phyloP scores from a whole-genome alignment of 2,113 vertebrate genomes.

The Lucifuga dentata region DNA sequence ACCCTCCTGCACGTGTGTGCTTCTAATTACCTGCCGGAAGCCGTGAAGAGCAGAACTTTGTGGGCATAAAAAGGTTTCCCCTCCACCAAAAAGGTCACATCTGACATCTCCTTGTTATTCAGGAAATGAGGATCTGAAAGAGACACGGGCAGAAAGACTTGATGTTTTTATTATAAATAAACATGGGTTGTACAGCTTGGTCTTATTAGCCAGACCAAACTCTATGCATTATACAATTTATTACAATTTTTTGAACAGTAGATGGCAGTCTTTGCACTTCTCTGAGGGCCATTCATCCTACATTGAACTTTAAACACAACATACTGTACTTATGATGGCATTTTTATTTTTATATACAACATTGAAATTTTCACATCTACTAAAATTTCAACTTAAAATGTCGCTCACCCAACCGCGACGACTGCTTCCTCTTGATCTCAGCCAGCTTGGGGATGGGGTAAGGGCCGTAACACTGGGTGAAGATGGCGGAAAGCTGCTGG shows the following conservation, averaged over 20 bases:
- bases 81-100: conserved; percentile 97
- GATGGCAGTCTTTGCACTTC: conserved; percentile 53
- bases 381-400: too few relatives aligned
- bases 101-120: conserved; percentile 99
- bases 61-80: conserved; percentile 97
- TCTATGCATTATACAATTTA: not conserved
- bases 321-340: not conserved
- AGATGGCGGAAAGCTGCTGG: conserved; percentile 95
- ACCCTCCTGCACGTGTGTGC: too few relatives aligned
- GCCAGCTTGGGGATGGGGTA: conserved; percentile 97
- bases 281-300: not conserved
- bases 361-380: not conserved
- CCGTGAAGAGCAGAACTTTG: conserved; percentile 96
- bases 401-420: conserved; percentile 92
- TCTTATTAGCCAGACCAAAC: not conserved
- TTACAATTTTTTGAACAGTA: conserved; percentile 52
- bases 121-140: conserved; percentile 96
- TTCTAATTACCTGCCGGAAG: conserved; percentile 95
- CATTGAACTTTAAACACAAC: not conserved
- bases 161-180: conserved; percentile 15
- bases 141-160: conserved; percentile 23
- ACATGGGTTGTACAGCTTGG: not conserved
- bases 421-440: conserved; percentile 96
- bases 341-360: not conserved
- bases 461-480: conserved; percentile 97